Evolutionary conservation across 1,140 invertebrate species (phyloP), one percentile per base, ranked within the genome.

Genomic region (Euglossa dilemma): DNA sequence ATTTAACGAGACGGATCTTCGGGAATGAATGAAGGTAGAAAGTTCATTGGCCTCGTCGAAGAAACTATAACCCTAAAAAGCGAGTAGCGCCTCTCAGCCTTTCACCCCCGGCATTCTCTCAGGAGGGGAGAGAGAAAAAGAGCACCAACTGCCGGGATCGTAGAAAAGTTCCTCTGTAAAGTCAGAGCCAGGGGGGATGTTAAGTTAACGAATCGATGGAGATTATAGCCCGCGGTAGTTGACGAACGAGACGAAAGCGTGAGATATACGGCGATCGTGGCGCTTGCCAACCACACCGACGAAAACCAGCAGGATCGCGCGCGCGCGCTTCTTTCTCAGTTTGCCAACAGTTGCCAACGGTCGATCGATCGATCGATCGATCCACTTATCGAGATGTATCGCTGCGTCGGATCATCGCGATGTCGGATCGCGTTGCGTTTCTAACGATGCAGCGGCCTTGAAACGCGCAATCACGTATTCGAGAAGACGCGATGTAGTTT

Each of bases 381-480:
- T 69, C 64, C 43, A 23, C 36, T 43, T 45, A 28, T 8, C 63
- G 8, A 69, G n/a, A 50, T 70, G 64, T 47, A 25, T 9, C n/a
- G 45, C 23, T 43, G 23, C 6, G 23, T 71, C 16, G 43, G 23
- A 3, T 63, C 12, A 28, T 28, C 25, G 61, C 9, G n/a, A 61
- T 61, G 28, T 20, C 6, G 25, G 36, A 76, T 76, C 25, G 20
- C 12, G 23, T 25, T 56, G 6, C n/a, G 36, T 59, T 50, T 25
- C 12, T n/a, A 36, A 18, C 66, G 16, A 6, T 57, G 50, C 69
- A 56, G 5, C 77, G 56, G 25, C 79, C 79, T 73, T 80, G 79
- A 47, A 54, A 64, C 66, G 12, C 23, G 78, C 69, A n/a, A 80
- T 80, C 64, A 67, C 25, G 56, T 25, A 70, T 71, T 71, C 77